These are phyloP conservation scores for Orchesella cincta DNA, from an alignment of 1,140 invertebrate species.

Conservation along the genomic window DNA sequence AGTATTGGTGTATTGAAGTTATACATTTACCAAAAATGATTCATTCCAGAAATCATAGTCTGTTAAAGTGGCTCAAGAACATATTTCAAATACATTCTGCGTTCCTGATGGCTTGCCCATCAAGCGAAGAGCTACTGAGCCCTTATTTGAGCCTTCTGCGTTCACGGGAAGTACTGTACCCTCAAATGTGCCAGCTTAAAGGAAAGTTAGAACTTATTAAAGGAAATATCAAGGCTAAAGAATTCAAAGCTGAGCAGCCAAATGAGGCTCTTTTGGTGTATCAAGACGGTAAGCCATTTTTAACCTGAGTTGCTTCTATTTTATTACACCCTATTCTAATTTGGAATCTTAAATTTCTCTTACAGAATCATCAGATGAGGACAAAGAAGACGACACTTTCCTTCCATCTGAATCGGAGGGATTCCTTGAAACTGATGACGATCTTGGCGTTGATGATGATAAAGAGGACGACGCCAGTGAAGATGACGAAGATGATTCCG, in stretches of 20 bases:
- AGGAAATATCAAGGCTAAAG: constrained; percentile 49
- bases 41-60: constrained; percentile 62
- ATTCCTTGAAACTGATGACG: constrained; percentile 47
- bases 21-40: constrained; percentile 33
- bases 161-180: constrained; percentile 60
- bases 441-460: constrained; percentile 47
- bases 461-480: background rate
- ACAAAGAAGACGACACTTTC: constrained; percentile 47
- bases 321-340: background rate
- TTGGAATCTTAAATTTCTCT: constrained; percentile 10
- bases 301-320: background rate
- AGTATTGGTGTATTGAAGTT: constrained; percentile 11
- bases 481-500: constrained; percentile 42
- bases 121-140: constrained; percentile 60
- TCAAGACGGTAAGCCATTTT: constrained; percentile 48
- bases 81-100: constrained; percentile 65
- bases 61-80: constrained; percentile 64
- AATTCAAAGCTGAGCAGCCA: constrained; percentile 41
- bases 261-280: constrained; percentile 50
- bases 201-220: constrained; percentile 60
- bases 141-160: constrained; percentile 66
- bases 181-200: constrained; percentile 61
- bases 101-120: constrained; percentile 64
- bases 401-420: constrained; percentile 52
- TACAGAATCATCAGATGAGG: constrained; percentile 50